Evolutionary conservation across 2,797 vertebrate genomes (phyloP).

Genomic region (Acanthopagrus latus): DNA sequence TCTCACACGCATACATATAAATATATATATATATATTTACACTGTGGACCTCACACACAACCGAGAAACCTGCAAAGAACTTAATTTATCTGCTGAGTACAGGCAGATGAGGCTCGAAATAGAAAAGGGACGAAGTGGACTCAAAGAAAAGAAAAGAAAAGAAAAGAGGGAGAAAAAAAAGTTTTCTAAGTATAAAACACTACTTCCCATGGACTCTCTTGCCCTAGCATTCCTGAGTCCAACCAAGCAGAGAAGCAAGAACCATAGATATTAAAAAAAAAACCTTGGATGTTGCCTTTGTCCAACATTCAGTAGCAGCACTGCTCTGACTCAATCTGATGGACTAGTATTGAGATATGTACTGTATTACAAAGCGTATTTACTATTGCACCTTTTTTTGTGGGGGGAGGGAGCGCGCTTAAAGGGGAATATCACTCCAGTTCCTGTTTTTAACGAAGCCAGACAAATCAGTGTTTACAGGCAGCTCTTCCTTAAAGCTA

Average conservation of each 20-base stretch:
- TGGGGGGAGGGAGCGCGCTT: constrained; percentile 17
- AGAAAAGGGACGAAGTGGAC: constrained; percentile 44
- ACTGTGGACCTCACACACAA: constrained; percentile 74
- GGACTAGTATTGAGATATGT: constrained; percentile 47
- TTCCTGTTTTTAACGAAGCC: constrained; percentile 57
- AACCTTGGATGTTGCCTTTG: constrained; percentile 32
- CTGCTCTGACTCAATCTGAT: constrained; percentile 27
- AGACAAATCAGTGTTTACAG: constrained; percentile 59
- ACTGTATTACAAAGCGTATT: constrained; percentile 67
- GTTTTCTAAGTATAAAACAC: constrained; percentile 58
- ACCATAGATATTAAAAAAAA: constrained; percentile 44
- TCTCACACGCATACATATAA: not conserved
- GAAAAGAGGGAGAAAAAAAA: constrained; percentile 16
- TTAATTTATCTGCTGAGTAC: constrained; percentile 53
- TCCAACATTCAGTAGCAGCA: constrained; percentile 49
- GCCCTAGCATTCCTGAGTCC: constrained; percentile 64
- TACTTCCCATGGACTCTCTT: constrained; percentile 59
- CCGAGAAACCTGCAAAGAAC: constrained; percentile 73
- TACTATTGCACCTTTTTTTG: constrained; percentile 66
- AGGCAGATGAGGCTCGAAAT: constrained; percentile 54
- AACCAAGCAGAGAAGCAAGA: constrained; percentile 50
- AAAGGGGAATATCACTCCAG: constrained; percentile 66
- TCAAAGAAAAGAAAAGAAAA: constrained; percentile 29
- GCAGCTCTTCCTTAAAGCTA: constrained; percentile 59
- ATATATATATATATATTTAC: constrained; percentile 13